Evolutionary conservation across 2,888 invertebrate genomes (phyloP).

Genomic region (Pseudococcus longispinus): DNA sequence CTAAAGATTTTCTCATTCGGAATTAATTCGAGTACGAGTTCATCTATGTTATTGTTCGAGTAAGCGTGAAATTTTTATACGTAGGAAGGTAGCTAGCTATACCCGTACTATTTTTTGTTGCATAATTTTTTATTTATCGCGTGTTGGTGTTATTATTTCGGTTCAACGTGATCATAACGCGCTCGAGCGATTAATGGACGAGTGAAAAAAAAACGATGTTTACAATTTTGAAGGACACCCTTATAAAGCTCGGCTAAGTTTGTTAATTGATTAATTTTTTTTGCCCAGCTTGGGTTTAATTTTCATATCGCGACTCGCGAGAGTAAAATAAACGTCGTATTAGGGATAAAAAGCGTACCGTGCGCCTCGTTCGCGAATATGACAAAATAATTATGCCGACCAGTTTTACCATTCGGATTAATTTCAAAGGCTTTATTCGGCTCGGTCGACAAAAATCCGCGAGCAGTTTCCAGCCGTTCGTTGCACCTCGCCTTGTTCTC

Average conservation of each 20-base stretch:
- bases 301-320: slow-evolving; percentile 9
- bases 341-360: background rate
- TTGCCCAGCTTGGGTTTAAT: background rate
- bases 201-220: background rate
- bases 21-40: background rate
- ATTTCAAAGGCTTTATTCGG: slow-evolving; percentile 16
- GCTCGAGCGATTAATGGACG: background rate
- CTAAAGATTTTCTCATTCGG: background rate
- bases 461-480: background rate
- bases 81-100: background rate
- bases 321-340: slow-evolving; percentile 9
- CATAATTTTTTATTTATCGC: background rate
- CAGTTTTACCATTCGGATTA: slow-evolving; percentile 23
- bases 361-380: background rate
- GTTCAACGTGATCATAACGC: background rate
- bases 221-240: background rate
- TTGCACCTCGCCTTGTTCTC: background rate
- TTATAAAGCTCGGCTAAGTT: slow-evolving; percentile 29
- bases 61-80: slow-evolving; percentile 1
- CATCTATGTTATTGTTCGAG: background rate
- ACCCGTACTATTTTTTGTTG: background rate
- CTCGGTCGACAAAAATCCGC: background rate
- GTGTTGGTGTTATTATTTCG: background rate
- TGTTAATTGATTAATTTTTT: slow-evolving; percentile 35
- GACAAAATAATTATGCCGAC: slow-evolving; percentile 22